Conservation (phyloP, 2,113 vertebrate genomes). For the Nannospalax galili region DNA sequence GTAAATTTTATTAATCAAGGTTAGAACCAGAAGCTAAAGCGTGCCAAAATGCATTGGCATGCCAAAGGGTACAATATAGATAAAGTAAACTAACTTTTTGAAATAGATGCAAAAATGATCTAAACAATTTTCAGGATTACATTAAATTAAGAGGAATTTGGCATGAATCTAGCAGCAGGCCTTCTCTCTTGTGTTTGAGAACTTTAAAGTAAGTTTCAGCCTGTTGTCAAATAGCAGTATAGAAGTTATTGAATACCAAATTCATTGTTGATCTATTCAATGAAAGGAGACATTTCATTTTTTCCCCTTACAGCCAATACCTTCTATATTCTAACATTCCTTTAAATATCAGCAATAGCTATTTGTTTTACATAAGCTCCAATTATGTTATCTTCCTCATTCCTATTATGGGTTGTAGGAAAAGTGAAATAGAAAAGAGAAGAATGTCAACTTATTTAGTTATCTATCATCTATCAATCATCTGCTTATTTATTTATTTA, state of each 20-base stretch:
- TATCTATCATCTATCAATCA: not conserved
- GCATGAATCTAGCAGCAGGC: not conserved
- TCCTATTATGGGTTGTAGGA: not conserved
- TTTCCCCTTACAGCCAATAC: not conserved
- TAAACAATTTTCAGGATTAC: conserved; percentile 5
- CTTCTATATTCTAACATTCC: not conserved
- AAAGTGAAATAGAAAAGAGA: conserved; percentile 53
- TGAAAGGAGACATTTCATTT: not conserved
- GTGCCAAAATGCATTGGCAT: not conserved
- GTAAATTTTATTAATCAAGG: not conserved
- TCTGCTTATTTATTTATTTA: not conserved
- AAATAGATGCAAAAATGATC: not conserved
- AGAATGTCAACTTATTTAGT: not conserved
- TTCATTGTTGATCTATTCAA: not conserved
- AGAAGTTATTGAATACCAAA: not conserved
- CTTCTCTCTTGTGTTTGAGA: not conserved
- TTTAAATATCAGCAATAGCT: not conserved
- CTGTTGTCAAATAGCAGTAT: not conserved
- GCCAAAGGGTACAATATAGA: not conserved
- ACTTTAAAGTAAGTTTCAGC: conserved; percentile 26
- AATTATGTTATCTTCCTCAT: not conserved
- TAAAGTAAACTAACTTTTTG: conserved; percentile 20
- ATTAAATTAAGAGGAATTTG: conserved; percentile 14
- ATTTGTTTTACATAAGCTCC: not conserved
- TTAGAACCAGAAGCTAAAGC: not conserved